Base-by-base conservation (phyloP, 2,888 invertebrate species). In the Tillus elongatus region DNA sequence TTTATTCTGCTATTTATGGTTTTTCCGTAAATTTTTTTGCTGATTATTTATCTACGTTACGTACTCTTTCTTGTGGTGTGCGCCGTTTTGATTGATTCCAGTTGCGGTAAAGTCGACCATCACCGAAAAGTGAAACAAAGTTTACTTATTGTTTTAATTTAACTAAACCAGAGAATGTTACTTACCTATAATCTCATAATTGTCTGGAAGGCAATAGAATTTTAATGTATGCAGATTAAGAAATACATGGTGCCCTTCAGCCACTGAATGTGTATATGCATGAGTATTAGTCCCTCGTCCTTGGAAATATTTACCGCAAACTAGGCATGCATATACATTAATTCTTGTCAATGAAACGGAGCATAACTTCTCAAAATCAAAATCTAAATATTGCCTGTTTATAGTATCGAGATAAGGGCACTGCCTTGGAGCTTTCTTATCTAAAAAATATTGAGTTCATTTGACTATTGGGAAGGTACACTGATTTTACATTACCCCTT, bases 331-430 rank as follows among this genome's bases (percentile, higher is more conserved):
- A 64, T 99, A 99, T 16, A 98, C 97, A 72, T 99, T 99, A 51
- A 98, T 93, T 56, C 98, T 81, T 0, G 97, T 97, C 43, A 99
- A 65, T 0, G 97, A 97, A 24, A 99, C 87, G 0, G 97, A 97
- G 62, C 98, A 99, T 13, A 99, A 67, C 64, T 99, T 99, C 67
- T 99, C 98, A 70, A 99, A 99, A 69, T 99, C 98, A 70, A 99
- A 99, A 68, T 99, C 98, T 42, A 99, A 67, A 42, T 95, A 80
- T 54, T 92, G 90, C 35, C 98, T 75, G 65, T 98, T 96, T 42
- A 99, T 99, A 1, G 97, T 97, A 58, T 98, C 98, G 55, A 98
- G 69, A 61, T 98, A 98, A 0, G 98, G 98, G 57, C 98, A 98
- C 30, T 87, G 72, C 31, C 58, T 43, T 9, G 51, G 43, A 14